phyloP scores from a whole-genome alignment of 2,888 invertebrate species.

The Epinotia ramella region DNA sequence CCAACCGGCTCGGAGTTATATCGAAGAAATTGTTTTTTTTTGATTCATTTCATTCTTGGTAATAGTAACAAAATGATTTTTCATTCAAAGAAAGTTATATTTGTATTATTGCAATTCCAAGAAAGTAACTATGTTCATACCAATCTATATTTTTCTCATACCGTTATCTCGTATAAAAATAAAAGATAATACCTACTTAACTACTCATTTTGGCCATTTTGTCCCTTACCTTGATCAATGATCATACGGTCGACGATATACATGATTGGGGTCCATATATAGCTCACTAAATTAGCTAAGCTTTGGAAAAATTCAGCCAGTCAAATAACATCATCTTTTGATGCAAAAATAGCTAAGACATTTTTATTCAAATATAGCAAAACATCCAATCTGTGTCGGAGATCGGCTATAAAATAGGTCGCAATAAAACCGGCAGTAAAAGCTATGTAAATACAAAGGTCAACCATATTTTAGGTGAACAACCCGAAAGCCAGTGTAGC shows the following conservation, averaged over 20 bases:
- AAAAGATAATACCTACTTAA: not conserved
- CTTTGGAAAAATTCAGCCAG: not conserved
- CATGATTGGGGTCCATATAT: not conserved
- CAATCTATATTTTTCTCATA: not conserved
- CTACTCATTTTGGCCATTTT: too few species aligned
- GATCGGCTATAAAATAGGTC: conserved; percentile 55
- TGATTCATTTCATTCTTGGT: not conserved
- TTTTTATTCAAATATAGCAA: conserved; percentile 11
- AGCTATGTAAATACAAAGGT: conserved; percentile 47
- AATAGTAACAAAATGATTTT: not conserved
- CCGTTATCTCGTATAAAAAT: not conserved
- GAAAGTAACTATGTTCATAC: too few species aligned
- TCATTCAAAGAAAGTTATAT: not conserved
- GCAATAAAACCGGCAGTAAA: conserved; percentile 51
- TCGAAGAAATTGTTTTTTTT: not conserved
- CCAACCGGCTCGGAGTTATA: not conserved
- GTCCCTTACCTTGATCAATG: too few species aligned
- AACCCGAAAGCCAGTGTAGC: conserved; percentile 35
- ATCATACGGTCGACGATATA: too few species aligned
- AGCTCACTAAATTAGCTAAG: not conserved
- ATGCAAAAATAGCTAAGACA: not conserved
- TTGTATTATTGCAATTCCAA: not conserved
- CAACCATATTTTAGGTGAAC: conserved; percentile 44
- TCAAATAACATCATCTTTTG: not conserved
- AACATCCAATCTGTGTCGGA: conserved; percentile 43